Conservation (phyloP, 2,113 vertebrate species). For the Ptilorrhoa leucosticta region DNA sequence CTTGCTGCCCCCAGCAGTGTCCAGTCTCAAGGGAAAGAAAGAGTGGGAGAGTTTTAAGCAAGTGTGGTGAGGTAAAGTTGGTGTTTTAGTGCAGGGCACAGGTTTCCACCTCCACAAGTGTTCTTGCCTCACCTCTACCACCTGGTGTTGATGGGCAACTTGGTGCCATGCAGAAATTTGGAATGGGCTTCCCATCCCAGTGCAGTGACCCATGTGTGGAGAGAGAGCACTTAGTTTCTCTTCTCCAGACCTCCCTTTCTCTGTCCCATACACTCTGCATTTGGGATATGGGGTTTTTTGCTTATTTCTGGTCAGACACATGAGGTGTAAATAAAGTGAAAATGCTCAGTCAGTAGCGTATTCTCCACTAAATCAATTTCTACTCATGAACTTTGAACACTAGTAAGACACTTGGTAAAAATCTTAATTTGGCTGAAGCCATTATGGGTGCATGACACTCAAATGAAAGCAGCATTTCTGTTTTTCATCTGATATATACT, state of each 20-base stretch:
- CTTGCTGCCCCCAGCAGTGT: not conserved
- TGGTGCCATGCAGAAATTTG: not conserved
- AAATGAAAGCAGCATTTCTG: not conserved
- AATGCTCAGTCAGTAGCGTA: not conserved
- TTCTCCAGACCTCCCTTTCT: not conserved
- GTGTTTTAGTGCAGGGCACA: not conserved
- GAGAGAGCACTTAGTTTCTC: not conserved
- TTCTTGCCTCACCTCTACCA: not conserved
- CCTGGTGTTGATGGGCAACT: not conserved
- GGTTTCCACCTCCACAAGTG: not conserved
- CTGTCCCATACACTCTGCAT: not conserved
- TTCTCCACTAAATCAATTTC: not conserved
- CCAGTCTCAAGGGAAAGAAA: not conserved
- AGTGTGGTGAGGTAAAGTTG: fast-evolving
- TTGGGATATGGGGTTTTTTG: not conserved
- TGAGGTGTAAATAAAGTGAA: not conserved
- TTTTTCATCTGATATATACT: not conserved
- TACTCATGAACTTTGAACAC: conserved; percentile 25
- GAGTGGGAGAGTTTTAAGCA: not conserved
- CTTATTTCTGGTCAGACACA: not conserved
- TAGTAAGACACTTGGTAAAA: conserved; percentile 24
- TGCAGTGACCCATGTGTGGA: not conserved
- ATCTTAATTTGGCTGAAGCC: not conserved
- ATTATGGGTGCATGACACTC: not conserved
- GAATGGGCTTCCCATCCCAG: not conserved